Percentiles rank a stretch among this genome's conserved stretches.
Conservation (phyloP, 2,888 invertebrate species). For the Ochropleura plecta region DNA sequence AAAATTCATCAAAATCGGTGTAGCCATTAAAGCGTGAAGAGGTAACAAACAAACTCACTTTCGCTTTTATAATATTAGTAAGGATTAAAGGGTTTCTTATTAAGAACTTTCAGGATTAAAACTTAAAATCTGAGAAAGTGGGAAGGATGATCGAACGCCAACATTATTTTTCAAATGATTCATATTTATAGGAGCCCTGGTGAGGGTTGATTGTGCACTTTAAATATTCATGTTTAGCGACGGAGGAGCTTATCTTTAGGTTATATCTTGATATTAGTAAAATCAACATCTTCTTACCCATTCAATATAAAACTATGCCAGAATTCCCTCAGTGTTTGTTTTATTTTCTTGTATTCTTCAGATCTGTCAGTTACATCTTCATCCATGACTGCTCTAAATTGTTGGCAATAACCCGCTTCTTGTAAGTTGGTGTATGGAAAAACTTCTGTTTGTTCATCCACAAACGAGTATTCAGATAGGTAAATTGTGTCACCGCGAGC, state of each 20-base stretch:
- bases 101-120: neutral
- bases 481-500: slow-evolving; percentile 70
- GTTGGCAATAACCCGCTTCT: slow-evolving; percentile 72
- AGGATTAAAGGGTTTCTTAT: neutral
- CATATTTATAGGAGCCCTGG: neutral
- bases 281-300: slow-evolving; percentile 60
- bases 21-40: too few species aligned
- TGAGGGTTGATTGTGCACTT: neutral
- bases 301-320: slow-evolving; percentile 67
- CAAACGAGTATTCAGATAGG: slow-evolving; percentile 74
- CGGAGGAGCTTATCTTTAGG: neutral
- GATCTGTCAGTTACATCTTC: slow-evolving; percentile 41
- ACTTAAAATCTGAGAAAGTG: neutral
- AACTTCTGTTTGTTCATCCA: slow-evolving; percentile 60
- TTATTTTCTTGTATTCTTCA: slow-evolving; percentile 60
- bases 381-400: slow-evolving; percentile 61
- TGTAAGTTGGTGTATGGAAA: slow-evolving; percentile 64
- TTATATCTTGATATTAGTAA: neutral
- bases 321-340: slow-evolving; percentile 57
- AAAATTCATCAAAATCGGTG: too few species aligned
- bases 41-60: too few species aligned
- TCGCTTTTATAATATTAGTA: too few species aligned
- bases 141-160: neutral
- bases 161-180: neutral
- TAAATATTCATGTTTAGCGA: slow-evolving; percentile 28